Conservation (phyloP, 2,113 vertebrate genomes). For the Megaceryle torquata region DNA sequence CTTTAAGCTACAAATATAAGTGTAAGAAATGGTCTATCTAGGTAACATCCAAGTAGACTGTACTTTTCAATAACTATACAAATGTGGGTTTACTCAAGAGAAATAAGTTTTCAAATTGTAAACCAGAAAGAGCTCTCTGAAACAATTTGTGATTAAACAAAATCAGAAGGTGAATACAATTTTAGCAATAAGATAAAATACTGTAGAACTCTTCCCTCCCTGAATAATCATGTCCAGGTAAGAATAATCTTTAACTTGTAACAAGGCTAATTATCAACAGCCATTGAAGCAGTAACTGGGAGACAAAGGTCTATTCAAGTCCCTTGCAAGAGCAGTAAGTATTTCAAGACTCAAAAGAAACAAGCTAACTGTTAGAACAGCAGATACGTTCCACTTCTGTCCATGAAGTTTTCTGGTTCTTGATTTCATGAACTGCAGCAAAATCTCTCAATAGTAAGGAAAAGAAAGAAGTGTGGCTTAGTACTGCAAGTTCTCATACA, state of each 20-base stretch:
- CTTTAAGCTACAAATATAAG: not conserved
- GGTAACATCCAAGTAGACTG: not conserved
- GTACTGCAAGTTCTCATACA: not conserved
- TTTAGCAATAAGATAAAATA: not conserved
- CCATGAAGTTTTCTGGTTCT: not conserved
- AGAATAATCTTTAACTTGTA: not conserved
- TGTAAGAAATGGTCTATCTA: not conserved
- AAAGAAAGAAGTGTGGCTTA: not conserved
- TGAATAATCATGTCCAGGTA: not conserved
- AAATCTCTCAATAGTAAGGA: not conserved
- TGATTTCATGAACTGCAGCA: not conserved
- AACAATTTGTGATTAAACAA: not conserved
- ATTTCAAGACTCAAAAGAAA: not conserved
- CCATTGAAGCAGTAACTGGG: not conserved
- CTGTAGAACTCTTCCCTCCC: not conserved
- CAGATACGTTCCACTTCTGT: not conserved
- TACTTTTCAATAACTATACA: not conserved
- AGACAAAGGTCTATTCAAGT: not conserved
- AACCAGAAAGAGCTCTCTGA: not conserved
- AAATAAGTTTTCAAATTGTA: not conserved
- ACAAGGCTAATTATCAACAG: not conserved
- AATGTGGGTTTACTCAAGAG: not conserved
- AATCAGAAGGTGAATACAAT: not conserved
- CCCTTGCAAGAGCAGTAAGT: not conserved
- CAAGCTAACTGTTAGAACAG: not conserved